Evolutionary conservation across 2,888 invertebrate species (phyloP), one percentile per base, ranked within the genome.

Genomic region (Vannuccia rotundouncinata): DNA sequence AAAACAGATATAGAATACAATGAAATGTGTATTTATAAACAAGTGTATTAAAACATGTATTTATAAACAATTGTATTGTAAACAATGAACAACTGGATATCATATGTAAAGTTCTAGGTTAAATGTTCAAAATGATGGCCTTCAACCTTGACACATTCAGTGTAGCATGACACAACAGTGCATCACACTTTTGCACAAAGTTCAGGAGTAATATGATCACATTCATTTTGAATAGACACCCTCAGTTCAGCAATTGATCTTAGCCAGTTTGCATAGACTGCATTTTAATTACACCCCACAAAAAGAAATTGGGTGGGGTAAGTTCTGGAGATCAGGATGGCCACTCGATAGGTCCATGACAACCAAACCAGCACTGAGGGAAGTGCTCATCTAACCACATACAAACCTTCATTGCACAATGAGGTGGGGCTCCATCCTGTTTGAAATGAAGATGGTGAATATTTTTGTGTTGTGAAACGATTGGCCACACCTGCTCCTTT

Each of bases 401-500:
- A 66, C 66, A 22, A 5, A 66, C 66, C 66, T 66, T 66, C 22
- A 2, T 66, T 66, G 66, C 66, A 27, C 25, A 66, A 66, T 66
- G 66, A 45, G 45, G 45, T 17, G 45, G 45, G 66, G 66, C 66
- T 22, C 66, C 66, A 17, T 13, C 22, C 66, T 66, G 22, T 22
- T 66, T 17, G 66, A 66, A 66, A 66, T 66, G 22, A 13, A 75
- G 75, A 2, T 75, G 75, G n/a, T 29, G 10, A 75, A 75, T 31
- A 75, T 5, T 22, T 75, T 75, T 29, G 22, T 22, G 75, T 31
- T 5, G 10, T 1, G 75, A 75, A 75, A 75, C 75, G 75, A 75
- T 75, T 31, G 75, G 29, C 75, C 75, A 75, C 29, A 75, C 29
- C 75, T 75, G 75, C 29, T 75, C 75, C 75, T 75, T 75, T 29